phyloP scores from a whole-genome alignment of 2,888 invertebrate species.

The Kuschelorhynchus macadamiae region DNA sequence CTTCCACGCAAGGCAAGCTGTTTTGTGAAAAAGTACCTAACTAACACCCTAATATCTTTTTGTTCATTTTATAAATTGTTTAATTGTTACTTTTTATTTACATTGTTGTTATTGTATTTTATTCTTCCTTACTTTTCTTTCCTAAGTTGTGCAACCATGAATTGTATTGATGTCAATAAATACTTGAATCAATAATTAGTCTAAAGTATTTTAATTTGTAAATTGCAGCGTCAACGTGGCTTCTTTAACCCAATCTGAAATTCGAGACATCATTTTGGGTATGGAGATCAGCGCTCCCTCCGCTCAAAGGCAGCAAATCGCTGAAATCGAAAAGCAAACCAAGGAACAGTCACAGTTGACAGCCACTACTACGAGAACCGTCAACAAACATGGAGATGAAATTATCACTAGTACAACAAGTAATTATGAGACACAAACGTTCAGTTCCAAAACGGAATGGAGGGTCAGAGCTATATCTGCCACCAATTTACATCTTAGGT shows the following conservation, averaged over 20 bases:
- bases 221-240: constrained; percentile 91
- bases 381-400: constrained; percentile 83
- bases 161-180: too few species aligned
- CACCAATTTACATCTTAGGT: constrained; percentile 89
- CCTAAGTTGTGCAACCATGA: too few species aligned
- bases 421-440: constrained; percentile 98
- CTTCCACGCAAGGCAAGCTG: too few species aligned
- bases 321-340: constrained; percentile 99
- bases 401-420: constrained; percentile 99
- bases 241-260: constrained; percentile 98
- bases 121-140: too few species aligned
- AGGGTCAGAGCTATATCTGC: constrained; percentile 98
- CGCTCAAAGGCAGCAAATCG: constrained; percentile 98
- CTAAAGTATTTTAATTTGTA: constrained; percentile 22
- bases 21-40: too few species aligned
- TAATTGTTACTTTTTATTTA: too few species aligned
- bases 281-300: constrained; percentile 99
- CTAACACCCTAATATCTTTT: too few species aligned
- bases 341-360: constrained; percentile 99
- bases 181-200: too few species aligned
- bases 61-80: too few species aligned
- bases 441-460: constrained; percentile 99
- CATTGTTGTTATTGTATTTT: too few species aligned
- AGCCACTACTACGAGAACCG: constrained; percentile 97
- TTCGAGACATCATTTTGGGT: constrained; percentile 98